Base-by-base conservation (phyloP, 2,113 vertebrate genomes). In the Platichthys flesus region DNA sequence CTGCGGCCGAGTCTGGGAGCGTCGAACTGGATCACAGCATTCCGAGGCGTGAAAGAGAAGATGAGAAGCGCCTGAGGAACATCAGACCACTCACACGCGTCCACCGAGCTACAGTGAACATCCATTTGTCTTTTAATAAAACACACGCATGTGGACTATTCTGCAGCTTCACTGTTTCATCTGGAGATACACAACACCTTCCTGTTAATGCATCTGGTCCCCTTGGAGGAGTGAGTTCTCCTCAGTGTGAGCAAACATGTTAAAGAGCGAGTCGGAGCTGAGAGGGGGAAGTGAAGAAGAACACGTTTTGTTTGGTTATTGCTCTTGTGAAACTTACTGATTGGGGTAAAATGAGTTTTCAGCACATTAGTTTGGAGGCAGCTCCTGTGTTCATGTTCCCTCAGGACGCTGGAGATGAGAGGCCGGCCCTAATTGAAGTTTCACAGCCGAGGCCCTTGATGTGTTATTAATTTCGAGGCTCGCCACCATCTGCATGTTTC, bases 381-480 rank as follows among this genome's bases (percentile, higher is more conserved):
- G 68, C 72, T 84, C 67, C 74, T 57, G 52, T 78, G 89, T 91
- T 84, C 89, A 93, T 89, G 92, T 86, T 71, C 83, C 79, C 83
- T 52, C 7, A 68, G 77, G 77, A 84, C 63, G 69, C 20, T n/a
- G 20, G 62, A 65, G 78, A 89, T 68, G 78, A 55, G 64, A 73
- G 55, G 74, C 80, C 0, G 42, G 45, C 76, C 82, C 75, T 87
- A 82, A 87, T 89, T 88, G 82, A 78, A 88, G 77, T 74, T 75
- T 86, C 74, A 79, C 79, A 72, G 72, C 61, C 35, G 65, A 78
- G 61, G 74, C 74, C 5, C 64, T 58, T 77, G 57, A 86, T 82
- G 66, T 84, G 82, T 84, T 83, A 76, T 82, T 84, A 57, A 51
- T 87, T 85, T 76, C 4, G 62, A 80, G 56, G 76, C 71, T 47